Conservation (phyloP, 64 coral and sea anemone genomes). For the Catalaphyllia jardinei region DNA sequence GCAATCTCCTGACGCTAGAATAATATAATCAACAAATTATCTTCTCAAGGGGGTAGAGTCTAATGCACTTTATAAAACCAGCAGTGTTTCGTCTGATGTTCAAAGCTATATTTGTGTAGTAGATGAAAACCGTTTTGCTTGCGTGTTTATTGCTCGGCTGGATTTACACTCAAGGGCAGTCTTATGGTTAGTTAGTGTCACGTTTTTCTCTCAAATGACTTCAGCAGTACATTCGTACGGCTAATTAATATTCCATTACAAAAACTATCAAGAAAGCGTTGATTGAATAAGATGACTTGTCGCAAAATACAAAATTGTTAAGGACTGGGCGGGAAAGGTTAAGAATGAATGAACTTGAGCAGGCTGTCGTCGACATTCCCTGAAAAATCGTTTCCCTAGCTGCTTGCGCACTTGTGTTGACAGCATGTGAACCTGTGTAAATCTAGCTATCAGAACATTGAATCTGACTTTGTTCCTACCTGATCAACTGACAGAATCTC, state of each 20-base stretch:
- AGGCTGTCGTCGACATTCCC: neutral
- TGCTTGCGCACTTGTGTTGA: neutral
- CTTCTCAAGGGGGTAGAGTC: neutral
- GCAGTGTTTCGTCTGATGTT: neutral
- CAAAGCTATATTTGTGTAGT: neutral
- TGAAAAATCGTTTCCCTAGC: neutral
- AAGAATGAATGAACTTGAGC: neutral
- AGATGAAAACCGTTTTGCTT: neutral
- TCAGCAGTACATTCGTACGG: neutral
- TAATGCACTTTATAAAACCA: neutral
- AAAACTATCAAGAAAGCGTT: neutral
- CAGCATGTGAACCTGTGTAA: too few relatives aligned
- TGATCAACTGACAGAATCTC: too few relatives aligned
- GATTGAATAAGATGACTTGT: constrained; percentile 19
- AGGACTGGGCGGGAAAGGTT: constrained; percentile 26
- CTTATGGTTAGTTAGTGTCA: neutral
- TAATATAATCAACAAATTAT: neutral
- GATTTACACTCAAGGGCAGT: neutral
- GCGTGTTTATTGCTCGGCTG: neutral
- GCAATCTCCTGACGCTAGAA: neutral
- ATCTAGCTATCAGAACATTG: too few relatives aligned
- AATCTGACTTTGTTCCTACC: too few relatives aligned
- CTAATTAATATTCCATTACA: constrained; percentile 34
- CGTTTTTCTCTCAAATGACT: neutral
- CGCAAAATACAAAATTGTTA: constrained; percentile 33